Conservation (phyloP, 2,797 vertebrate genomes). For the Acipenser oxyrinchus region DNA sequence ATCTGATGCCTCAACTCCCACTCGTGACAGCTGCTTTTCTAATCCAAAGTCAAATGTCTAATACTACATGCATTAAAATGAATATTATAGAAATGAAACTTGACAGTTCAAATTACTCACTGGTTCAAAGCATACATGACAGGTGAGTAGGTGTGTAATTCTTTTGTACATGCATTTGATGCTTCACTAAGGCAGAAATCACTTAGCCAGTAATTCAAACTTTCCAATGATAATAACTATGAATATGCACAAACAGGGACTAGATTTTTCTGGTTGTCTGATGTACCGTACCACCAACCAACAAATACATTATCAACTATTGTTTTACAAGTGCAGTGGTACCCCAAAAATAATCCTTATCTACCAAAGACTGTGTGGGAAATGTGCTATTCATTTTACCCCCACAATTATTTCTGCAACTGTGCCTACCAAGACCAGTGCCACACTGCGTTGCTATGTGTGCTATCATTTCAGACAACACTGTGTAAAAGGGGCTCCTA, state of each 20-base stretch:
- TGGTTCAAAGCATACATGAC: neutral
- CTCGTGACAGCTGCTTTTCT: neutral
- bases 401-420: too few relatives aligned
- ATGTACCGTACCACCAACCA: too few relatives aligned
- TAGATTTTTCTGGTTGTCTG: neutral
- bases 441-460: too few relatives aligned
- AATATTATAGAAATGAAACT: neutral
- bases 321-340: neutral
- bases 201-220: too few relatives aligned
- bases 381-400: too few relatives aligned
- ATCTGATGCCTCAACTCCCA: neutral
- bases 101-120: neutral
- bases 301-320: neutral
- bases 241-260: neutral
- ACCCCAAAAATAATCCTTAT: too few relatives aligned
- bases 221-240: neutral
- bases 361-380: too few relatives aligned
- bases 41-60: neutral
- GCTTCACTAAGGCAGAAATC: too few relatives aligned
- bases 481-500: too few relatives aligned
- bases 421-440: too few relatives aligned
- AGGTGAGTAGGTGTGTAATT: slow-evolving; percentile 5
- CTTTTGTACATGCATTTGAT: neutral
- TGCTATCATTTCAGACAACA: too few relatives aligned
- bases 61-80: neutral